Percentiles rank a stretch among this genome's conserved stretches.
Conservation (phyloP, 1,140 invertebrate genomes). For the Arion vulgaris region DNA sequence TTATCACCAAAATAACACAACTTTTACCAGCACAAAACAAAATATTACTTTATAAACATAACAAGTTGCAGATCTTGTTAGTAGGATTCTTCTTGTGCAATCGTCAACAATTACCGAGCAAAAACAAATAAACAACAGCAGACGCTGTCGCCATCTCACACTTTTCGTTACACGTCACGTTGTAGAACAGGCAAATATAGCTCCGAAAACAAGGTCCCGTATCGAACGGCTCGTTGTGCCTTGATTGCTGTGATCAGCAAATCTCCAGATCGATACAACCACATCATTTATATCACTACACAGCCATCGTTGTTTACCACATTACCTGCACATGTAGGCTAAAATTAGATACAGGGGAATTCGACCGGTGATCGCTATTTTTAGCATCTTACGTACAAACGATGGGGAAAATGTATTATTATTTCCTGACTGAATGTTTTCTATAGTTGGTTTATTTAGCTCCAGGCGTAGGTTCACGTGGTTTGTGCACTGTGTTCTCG, state of each 20-base stretch:
- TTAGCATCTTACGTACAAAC: conserved; percentile 2
- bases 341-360: conserved; percentile 16
- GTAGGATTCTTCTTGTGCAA: neutral
- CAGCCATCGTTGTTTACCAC: neutral
- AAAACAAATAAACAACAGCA: neutral
- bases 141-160: neutral
- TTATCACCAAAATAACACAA: too few relatives aligned
- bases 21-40: too few relatives aligned
- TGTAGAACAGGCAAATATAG: neutral
- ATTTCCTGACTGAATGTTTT: neutral
- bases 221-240: neutral
- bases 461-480: neutral
- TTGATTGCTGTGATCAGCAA: conserved; percentile 11
- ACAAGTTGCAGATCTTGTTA: neutral
- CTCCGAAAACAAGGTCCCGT: neutral
- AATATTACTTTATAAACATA: too few relatives aligned
- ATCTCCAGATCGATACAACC: neutral
- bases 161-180: neutral
- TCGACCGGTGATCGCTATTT: neutral
- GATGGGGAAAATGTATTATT: neutral
- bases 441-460: neutral
- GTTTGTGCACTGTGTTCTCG: neutral
- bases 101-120: neutral
- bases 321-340: neutral
- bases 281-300: neutral